Percentiles rank a stretch among this genome's conserved stretches.
Evolutionary conservation across 1,140 invertebrate genomes (phyloP).

Genomic region (Bombus balteatus): DNA sequence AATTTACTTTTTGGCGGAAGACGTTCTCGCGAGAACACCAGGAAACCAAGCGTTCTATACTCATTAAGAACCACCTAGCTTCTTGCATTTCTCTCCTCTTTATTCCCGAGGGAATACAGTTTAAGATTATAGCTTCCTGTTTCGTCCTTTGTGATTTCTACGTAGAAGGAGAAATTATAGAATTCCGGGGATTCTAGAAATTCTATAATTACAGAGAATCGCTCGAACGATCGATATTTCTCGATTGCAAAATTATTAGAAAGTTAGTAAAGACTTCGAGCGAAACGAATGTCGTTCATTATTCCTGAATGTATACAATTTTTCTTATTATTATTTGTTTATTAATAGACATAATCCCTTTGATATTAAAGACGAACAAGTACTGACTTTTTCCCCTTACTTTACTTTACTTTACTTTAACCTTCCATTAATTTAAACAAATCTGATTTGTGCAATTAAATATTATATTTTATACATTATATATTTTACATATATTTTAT

Average conservation of each 20-base stretch:
- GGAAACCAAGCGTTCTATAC: not conserved
- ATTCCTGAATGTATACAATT: not conserved
- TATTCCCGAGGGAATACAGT: not conserved
- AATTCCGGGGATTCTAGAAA: not conserved
- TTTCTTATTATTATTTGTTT: not conserved
- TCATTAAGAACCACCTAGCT: conserved; percentile 2
- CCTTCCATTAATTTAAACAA: too few relatives aligned
- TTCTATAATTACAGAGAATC: not conserved
- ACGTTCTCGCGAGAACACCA: not conserved
- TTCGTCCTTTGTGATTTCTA: not conserved
- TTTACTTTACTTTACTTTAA: too few relatives aligned
- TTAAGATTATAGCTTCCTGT: not conserved
- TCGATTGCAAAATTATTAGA: not conserved
- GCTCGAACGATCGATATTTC: not conserved
- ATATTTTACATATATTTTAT: too few relatives aligned
- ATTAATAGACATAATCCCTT: not conserved
- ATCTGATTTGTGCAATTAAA: too few relatives aligned
- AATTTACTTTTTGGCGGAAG: not conserved
- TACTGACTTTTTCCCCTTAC: not conserved
- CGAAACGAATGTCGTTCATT: not conserved
- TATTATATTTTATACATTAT: too few relatives aligned
- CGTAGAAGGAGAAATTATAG: not conserved
- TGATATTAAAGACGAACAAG: not conserved
- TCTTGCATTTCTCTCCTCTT: not conserved
- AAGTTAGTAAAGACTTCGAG: not conserved